A percentile compares a stretch with the other conserved stretches of the same genome.
Conservation (phyloP, 2,888 invertebrate genomes). For the Quadriops clusia region DNA sequence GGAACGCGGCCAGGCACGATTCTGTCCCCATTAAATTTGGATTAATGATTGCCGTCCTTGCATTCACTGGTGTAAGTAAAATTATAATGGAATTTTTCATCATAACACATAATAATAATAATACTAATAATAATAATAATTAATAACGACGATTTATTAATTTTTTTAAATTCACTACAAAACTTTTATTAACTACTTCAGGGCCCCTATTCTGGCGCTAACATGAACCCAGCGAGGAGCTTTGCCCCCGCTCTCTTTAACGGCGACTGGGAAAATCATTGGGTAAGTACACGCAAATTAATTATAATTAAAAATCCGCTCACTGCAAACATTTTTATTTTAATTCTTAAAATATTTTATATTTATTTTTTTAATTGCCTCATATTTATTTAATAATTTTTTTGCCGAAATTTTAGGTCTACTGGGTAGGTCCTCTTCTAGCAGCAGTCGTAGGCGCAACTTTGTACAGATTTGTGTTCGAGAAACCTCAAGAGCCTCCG, state of each 20-base stretch:
- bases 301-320: not conserved
- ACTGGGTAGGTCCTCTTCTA: slow-evolving; percentile 31
- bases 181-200: slow-evolving; percentile 20
- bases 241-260: slow-evolving; percentile 63
- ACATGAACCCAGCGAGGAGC: slow-evolving; percentile 58
- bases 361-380: not conserved
- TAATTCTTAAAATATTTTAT: slow-evolving; percentile 1
- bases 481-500: slow-evolving; percentile 22
- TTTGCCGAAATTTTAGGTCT: slow-evolving; percentile 23
- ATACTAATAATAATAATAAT: not conserved
- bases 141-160: slow-evolving; percentile 5
- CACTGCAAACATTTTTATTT: slow-evolving; percentile 1
- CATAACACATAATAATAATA: not conserved
- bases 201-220: slow-evolving; percentile 50
- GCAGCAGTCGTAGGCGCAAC: slow-evolving; percentile 28
- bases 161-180: too few relatives aligned
- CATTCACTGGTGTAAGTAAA: slow-evolving; percentile 49
- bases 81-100: slow-evolving; percentile 2
- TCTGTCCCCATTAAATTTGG: slow-evolving; percentile 56
- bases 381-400: slow-evolving; percentile 9
- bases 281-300: slow-evolving; percentile 39
- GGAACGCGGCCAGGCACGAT: slow-evolving; percentile 52
- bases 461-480: slow-evolving; percentile 29
- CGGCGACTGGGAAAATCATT: slow-evolving; percentile 52
- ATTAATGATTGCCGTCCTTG: slow-evolving; percentile 51